Evolutionary conservation across 1,140 invertebrate genomes (phyloP).

Genomic region (Leptinotarsa lineolata): DNA sequence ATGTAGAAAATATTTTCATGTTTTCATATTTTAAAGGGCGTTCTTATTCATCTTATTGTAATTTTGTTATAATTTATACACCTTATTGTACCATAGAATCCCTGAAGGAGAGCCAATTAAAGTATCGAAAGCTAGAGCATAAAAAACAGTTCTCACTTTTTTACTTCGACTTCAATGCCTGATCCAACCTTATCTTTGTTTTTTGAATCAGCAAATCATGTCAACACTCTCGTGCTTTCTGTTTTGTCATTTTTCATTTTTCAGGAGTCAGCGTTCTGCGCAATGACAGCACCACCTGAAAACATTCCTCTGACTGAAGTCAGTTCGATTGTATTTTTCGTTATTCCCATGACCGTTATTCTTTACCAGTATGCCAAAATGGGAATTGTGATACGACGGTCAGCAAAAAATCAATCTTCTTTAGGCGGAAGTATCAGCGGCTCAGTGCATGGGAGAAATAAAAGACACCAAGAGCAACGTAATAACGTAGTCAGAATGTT

Average conservation of each 20-base stretch:
- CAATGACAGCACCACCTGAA: conserved; percentile 66
- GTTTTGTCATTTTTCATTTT: conserved; percentile 17
- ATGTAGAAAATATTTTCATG: too few species aligned
- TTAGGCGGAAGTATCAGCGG: conserved; percentile 62
- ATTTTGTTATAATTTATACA: too few species aligned
- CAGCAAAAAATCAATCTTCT: conserved; percentile 53
- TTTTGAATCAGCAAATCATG: too few species aligned
- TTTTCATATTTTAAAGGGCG: too few species aligned
- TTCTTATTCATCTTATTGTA: too few species aligned
- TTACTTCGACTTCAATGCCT: too few species aligned
- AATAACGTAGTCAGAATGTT: conserved; percentile 78
- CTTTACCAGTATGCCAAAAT: conserved; percentile 77
- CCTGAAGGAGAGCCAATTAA: too few species aligned
- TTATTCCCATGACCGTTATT: conserved; percentile 80
- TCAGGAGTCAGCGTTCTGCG: conserved; percentile 76
- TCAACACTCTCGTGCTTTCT: too few species aligned
- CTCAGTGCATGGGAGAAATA: conserved; percentile 67
- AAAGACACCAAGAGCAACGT: conserved; percentile 70
- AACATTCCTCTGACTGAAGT: conserved; percentile 75
- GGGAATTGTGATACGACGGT: conserved; percentile 69
- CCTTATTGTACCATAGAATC: too few species aligned
- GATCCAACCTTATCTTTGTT: too few species aligned
- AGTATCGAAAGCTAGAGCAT: too few species aligned
- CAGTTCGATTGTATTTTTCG: conserved; percentile 82
- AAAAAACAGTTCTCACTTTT: too few species aligned